Conservation (phyloP, 2,888 invertebrate species). For the Patella depressa region DNA sequence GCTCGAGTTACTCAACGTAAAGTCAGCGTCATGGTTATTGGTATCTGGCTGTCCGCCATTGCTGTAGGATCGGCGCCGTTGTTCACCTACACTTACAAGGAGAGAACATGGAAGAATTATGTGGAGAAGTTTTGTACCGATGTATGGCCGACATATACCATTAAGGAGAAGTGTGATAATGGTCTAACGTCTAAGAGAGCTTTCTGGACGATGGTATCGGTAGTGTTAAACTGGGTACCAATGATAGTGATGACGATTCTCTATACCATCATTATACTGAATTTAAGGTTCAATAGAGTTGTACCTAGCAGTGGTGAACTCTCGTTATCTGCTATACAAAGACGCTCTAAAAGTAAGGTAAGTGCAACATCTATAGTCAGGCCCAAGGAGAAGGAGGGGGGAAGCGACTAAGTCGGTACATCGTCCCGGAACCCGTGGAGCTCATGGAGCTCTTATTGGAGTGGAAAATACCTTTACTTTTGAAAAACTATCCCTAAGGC, state of each 20-base stretch:
- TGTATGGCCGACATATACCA: slow-evolving; percentile 48
- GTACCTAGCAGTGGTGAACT: slow-evolving; percentile 51
- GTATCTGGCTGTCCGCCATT: slow-evolving; percentile 52
- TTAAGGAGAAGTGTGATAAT: slow-evolving; percentile 43
- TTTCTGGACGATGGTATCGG: slow-evolving; percentile 60
- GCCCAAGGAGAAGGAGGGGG: too few relatives aligned
- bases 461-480: too few relatives aligned
- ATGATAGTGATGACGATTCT: slow-evolving; percentile 57
- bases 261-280: slow-evolving; percentile 56
- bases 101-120: slow-evolving; percentile 56
- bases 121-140: slow-evolving; percentile 59
- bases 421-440: background rate
- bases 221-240: slow-evolving; percentile 64
- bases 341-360: slow-evolving; percentile 56
- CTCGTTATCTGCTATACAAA: slow-evolving; percentile 50
- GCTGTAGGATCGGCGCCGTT: slow-evolving; percentile 53
- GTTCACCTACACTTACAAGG: slow-evolving; percentile 52
- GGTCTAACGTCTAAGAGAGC: slow-evolving; percentile 53
- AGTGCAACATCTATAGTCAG: slow-evolving; percentile 8
- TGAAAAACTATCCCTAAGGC: too few relatives aligned
- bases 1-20: slow-evolving; percentile 55
- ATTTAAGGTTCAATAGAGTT: slow-evolving; percentile 50
- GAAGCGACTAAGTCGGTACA: background rate
- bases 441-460: too few relatives aligned
- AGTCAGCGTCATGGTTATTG: slow-evolving; percentile 49